phyloP scores from a whole-genome alignment of 2,888 invertebrate genomes.

The Cataglyphis livida region DNA sequence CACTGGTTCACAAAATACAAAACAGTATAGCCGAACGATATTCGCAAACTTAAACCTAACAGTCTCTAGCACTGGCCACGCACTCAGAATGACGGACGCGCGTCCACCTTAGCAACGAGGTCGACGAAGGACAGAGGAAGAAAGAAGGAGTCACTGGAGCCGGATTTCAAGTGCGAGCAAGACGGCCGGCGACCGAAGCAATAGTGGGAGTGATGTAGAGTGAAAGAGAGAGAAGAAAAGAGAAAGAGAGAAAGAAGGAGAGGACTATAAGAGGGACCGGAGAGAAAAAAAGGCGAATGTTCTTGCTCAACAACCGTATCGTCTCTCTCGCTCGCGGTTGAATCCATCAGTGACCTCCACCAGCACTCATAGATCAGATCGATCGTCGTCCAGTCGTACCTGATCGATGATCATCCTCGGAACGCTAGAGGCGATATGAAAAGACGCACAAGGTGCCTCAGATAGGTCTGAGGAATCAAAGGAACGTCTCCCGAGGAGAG shows the following conservation, averaged over 20 bases:
- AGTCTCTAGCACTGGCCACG: constrained; percentile 50
- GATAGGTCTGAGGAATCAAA: constrained; percentile 33
- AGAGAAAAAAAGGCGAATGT: constrained; percentile 33
- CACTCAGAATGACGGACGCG: constrained; percentile 70
- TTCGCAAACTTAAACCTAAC: neutral
- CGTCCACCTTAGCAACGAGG: constrained; percentile 76
- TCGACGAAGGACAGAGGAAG: constrained; percentile 70
- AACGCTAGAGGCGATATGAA: constrained; percentile 40
- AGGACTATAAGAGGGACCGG: constrained; percentile 1
- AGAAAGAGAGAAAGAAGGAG: constrained; percentile 26
- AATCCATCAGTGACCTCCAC: constrained; percentile 12
- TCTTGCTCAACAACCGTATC: constrained; percentile 60
- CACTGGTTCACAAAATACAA: constrained; percentile 21
- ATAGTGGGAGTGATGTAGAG: constrained; percentile 42
- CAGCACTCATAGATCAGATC: neutral
- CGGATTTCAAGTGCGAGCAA: constrained; percentile 30
- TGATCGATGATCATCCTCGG: constrained; percentile 67
- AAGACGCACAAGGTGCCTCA: constrained; percentile 5
- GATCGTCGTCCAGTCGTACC: constrained; percentile 58
- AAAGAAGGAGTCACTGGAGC: constrained; percentile 20
- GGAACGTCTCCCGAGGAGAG: constrained; percentile 3
- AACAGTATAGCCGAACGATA: neutral
- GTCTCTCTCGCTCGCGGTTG: constrained; percentile 35
- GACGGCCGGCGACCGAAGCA: constrained; percentile 15
- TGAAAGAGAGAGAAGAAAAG: constrained; percentile 27